A percentile compares a stretch with the other conserved stretches of the same genome.
These are phyloP conservation scores for Sphaerodactylus townsendi DNA, from an alignment of 2,113 vertebrate genomes.

Conservation along the genomic window DNA sequence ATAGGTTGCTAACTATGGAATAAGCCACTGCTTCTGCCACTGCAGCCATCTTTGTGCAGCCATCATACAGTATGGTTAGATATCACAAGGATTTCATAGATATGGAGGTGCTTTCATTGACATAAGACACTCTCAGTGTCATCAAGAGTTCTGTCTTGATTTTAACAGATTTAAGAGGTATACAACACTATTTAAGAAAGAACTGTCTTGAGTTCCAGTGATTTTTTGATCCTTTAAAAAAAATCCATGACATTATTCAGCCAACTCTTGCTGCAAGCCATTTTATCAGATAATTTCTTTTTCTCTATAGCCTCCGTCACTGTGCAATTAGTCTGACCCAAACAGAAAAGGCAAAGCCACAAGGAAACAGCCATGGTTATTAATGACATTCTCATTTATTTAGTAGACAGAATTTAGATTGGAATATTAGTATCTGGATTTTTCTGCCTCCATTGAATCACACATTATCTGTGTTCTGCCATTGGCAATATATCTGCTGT, in stretches of 20 bases:
- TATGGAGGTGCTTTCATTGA: not conserved
- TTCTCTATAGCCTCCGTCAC: not conserved
- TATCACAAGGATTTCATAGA: not conserved
- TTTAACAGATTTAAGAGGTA: too few relatives aligned
- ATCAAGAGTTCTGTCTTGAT: too few relatives aligned
- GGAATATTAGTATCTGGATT: slow-evolving; percentile 7
- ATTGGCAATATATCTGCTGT: not conserved
- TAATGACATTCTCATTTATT: not conserved
- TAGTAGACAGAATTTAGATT: not conserved
- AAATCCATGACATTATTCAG: not conserved
- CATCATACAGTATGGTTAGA: not conserved
- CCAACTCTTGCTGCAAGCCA: not conserved
- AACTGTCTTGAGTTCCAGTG: too few relatives aligned
- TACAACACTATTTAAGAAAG: too few relatives aligned
- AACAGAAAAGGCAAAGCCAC: not conserved
- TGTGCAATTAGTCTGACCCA: not conserved
- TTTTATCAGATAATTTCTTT: not conserved
- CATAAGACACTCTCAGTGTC: not conserved
- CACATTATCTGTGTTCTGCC: not conserved
- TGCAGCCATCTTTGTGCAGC: not conserved
- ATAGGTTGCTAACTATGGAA: not conserved
- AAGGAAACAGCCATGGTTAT: not conserved
- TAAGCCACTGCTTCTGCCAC: not conserved
- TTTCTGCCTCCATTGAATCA: slow-evolving; percentile 5
- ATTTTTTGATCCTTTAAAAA: too few relatives aligned